A percentile compares a stretch with the other conserved stretches of the same genome.
phyloP scores from a whole-genome alignment of 2,797 vertebrate species.

The Bradypus variegatus region DNA sequence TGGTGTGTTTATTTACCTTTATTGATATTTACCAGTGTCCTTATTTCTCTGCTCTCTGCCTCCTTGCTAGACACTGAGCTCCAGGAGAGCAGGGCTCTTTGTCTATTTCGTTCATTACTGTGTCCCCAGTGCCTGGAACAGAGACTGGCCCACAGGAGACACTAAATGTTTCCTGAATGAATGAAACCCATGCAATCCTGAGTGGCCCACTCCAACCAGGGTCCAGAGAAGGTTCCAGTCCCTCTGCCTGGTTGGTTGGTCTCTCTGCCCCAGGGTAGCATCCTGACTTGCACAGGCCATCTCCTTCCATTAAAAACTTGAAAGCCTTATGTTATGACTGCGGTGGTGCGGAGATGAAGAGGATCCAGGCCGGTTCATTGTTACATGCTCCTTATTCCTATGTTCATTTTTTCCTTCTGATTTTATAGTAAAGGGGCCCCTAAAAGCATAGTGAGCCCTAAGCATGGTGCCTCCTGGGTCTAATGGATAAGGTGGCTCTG shows the following conservation, averaged over 20 bases:
- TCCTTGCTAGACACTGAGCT: not conserved
- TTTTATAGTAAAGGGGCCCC: not conserved
- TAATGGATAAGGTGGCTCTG: not conserved
- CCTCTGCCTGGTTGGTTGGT: not conserved
- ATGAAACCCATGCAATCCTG: not conserved
- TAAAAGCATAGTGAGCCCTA: no score
- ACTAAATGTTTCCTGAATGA: not conserved
- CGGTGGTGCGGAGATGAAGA: not conserved
- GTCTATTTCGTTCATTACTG: not conserved
- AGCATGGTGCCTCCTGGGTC: not conserved
- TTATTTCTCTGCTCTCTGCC: not conserved
- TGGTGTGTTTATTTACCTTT: not conserved
- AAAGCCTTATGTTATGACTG: not conserved
- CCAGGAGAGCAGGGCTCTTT: not conserved
- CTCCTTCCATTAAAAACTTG: not conserved
- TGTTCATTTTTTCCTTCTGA: not conserved
- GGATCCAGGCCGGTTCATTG: not conserved
- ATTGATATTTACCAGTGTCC: not conserved
- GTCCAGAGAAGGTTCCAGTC: no score
- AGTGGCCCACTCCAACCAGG: accelerated
- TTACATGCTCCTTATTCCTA: not conserved
- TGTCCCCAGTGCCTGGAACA: not conserved
- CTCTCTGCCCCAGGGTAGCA: not conserved
- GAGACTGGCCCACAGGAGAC: not conserved
- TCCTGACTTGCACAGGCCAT: no score